Evolutionary conservation across 2,888 invertebrate species (phyloP).

Genomic region (Drosophila borborema): DNA sequence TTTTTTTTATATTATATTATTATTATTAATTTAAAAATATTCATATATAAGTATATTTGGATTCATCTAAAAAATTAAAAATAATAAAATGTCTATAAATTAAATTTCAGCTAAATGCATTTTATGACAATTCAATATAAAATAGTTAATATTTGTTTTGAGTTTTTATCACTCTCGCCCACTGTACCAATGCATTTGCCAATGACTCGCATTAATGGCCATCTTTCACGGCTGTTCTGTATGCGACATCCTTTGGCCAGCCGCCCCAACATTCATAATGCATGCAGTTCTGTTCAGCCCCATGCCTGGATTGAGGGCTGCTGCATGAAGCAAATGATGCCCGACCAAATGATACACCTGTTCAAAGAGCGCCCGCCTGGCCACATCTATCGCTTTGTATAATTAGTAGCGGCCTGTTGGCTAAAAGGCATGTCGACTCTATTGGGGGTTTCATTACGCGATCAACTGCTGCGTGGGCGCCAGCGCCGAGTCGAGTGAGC

Average conservation of each 20-base stretch:
- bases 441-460: slow-evolving; percentile 1
- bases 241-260: neutral
- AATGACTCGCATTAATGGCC: neutral
- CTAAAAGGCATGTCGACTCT: slow-evolving; percentile 1
- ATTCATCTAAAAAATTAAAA: too few species aligned
- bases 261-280: neutral
- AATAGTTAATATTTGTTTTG: neutral
- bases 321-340: neutral
- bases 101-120: neutral
- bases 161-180: neutral
- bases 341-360: neutral
- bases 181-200: neutral
- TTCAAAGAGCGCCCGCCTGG: neutral
- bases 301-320: neutral
- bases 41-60: too few species aligned
- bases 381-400: neutral
- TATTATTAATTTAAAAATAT: too few species aligned
- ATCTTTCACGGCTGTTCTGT: neutral
- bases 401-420: slow-evolving; percentile 9
- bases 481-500: neutral
- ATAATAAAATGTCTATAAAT: too few species aligned
- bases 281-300: neutral
- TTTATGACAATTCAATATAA: neutral
- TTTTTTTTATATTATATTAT: too few species aligned
- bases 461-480: slow-evolving; percentile 11